Base-by-base conservation (phyloP, 64 coral and sea anemone genomes). In the Montipora efflorescens region DNA sequence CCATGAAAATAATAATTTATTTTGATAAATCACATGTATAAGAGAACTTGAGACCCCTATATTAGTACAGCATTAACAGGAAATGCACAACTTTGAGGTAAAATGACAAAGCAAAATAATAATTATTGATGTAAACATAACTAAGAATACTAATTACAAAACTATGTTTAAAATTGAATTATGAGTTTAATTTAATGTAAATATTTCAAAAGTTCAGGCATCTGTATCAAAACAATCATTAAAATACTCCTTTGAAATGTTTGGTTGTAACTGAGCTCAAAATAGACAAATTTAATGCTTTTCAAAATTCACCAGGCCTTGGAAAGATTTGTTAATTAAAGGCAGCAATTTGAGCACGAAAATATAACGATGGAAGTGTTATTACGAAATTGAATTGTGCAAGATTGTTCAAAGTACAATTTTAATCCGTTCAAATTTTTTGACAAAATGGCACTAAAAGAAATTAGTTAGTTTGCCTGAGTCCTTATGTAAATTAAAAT, bases 341-440 rank as follows among this genome's bases (percentile, higher is more conserved):
- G 61, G 14, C 13, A 4, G 11, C 5, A 64, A 14, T 64, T 64
- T 64, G 8, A 11, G 14, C 12, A 64, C 14, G 11, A 16, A 64
- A 15, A 64, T 64, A 64, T 64, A 64, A 64, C 61, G 13, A 12
- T 10, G 10, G 52, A 55, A 3, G 62, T 3, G 62, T 23, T 55
- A 80, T 79, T 79, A 79, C 77, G 47, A 79, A 79, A 80, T 53
- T 55, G 10, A 55, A 76, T 21, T 13, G 23, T 76, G 23, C 74
- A 80, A 19, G 20, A 20, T 12, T 19, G n/a, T 21, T 14, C 44
- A 9, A 20, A 7, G 4, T 79, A 64, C 14, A 7, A 11, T 64
- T 64, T 14, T 12, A 3, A 64, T 77, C 14, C 46, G 5, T 53
- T n/a, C 5, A 79, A 49, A 1, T 6, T 13, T 50, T 19, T 50